A percentile compares a stretch with the other conserved stretches of the same genome.
These are phyloP conservation scores for Etheostoma cragini DNA, from an alignment of 2,113 vertebrate genomes.

Conservation along the genomic window DNA sequence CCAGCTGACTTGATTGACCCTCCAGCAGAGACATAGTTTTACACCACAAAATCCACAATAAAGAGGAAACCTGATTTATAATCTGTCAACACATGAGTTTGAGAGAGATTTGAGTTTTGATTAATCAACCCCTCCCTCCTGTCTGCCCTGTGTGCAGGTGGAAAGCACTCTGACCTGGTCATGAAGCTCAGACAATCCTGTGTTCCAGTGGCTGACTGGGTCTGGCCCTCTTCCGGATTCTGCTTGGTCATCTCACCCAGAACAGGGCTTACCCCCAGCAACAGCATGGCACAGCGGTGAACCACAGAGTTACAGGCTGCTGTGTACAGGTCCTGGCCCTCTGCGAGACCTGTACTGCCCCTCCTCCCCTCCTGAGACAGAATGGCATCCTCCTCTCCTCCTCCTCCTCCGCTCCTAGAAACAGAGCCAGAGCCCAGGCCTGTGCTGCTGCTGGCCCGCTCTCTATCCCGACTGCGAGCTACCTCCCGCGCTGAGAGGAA, in stretches of 20 bases:
- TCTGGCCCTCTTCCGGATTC: slow-evolving; percentile 85
- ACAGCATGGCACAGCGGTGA: slow-evolving; percentile 94
- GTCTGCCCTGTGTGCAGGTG: neutral
- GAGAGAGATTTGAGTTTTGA: neutral
- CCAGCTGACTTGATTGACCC: no score
- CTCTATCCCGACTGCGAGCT: slow-evolving; percentile 92
- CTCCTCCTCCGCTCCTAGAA: slow-evolving; percentile 70
- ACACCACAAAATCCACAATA: neutral
- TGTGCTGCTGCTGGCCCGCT: slow-evolving; percentile 86
- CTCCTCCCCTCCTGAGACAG: slow-evolving; percentile 88
- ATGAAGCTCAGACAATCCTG: slow-evolving; percentile 90
- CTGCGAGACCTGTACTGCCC: slow-evolving; percentile 88
- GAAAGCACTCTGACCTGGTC: slow-evolving; percentile 87
- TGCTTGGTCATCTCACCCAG: slow-evolving; percentile 87
- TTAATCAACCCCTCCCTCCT: neutral
- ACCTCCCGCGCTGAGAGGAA: slow-evolving; percentile 99
- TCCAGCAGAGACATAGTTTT: neutral
- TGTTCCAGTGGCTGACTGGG: slow-evolving; percentile 77
- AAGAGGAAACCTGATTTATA: neutral
- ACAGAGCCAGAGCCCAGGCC: slow-evolving; percentile 78
- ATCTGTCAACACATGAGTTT: neutral
- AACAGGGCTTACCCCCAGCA: slow-evolving; percentile 93
- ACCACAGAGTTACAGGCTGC: slow-evolving; percentile 97
- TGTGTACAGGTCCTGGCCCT: slow-evolving; percentile 96
- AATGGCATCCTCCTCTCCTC: slow-evolving; percentile 84